These are phyloP conservation scores for Apteryx mantelli DNA, from an alignment of 2,113 vertebrate species.

Conservation along the genomic window DNA sequence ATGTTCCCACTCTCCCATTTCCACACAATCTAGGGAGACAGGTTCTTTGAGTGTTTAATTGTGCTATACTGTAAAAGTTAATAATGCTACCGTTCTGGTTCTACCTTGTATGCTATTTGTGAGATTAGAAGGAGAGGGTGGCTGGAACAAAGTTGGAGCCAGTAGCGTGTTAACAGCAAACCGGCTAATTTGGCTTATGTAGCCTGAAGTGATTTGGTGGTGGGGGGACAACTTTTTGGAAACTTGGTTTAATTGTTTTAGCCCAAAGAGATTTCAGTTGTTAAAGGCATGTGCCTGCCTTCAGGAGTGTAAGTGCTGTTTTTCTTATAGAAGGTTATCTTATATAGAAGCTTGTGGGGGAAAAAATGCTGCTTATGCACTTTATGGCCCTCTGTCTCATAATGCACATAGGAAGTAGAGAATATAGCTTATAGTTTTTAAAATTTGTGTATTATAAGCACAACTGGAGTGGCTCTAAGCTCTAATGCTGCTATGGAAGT, in stretches of 20 bases:
- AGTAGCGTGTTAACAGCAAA: background rate
- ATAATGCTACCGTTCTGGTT: background rate
- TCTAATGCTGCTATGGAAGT: background rate
- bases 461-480: background rate
- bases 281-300: background rate
- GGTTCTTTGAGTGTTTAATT: background rate
- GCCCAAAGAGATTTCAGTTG: background rate
- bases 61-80: background rate
- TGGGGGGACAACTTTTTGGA: background rate
- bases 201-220: background rate
- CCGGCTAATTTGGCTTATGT: background rate
- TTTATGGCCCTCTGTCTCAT: rapidly evolving
- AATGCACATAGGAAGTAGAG: background rate
- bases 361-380: background rate
- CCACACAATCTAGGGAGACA: background rate
- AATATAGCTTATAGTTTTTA: background rate
- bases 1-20: background rate
- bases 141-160: background rate
- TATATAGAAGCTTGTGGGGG: background rate
- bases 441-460: background rate
- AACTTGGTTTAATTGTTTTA: background rate
- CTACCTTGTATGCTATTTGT: background rate
- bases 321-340: background rate
- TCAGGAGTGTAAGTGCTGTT: background rate
- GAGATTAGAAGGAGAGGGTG: background rate